Evolutionary conservation across 64 coral and sea anemone genomes (phyloP), one percentile per base, ranked within the genome.

Genomic region (Catalaphyllia jardinei): DNA sequence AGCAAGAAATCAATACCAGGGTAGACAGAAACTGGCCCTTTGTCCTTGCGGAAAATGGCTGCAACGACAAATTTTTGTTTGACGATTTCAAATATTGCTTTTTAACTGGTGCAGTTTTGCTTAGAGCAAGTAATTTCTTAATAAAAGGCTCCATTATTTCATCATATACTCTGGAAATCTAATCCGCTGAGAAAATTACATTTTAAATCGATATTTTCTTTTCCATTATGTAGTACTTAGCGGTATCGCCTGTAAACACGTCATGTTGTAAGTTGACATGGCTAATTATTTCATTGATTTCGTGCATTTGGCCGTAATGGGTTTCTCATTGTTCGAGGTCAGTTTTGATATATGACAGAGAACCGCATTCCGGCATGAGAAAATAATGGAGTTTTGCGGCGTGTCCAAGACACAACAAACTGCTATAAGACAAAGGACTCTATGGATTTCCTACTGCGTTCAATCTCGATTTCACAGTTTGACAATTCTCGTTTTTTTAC

Each of bases 201-300:
- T 71, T 71, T 85, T 63, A 85, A 85, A 85, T 85, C 33, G 62
- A 71, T 85, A 50, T 71, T 71, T 27, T 85, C 62, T 71, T 85
- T 69, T 46, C 63, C 46, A 71, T 28, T 51, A 71, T 46, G 38
- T 27, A 10, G 31, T 69, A 71, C 63, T 71, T 80, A 80, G 78
- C 78, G 78, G 78, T 60, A 80, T 80, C 54, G 54, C n/a, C 46
- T 27, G 4, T 11, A 72, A 85, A 29, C 24, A 42, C 35, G 27
- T 61, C 55, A 19, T 60, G 31, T 51, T 38, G 42, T 49, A 69
- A 69, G 35, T 51, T 85, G 62, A 85, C 81, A 67, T 50, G 30
- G 33, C 60, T 83, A 83, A 85, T 85, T 51, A 71, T 71, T 85
- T 85, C 22, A 2, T 35, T 13, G 67, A 29, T 79, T 50, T 80